A percentile compares a stretch with the other conserved stretches of the same genome.
Evolutionary conservation across 2,888 invertebrate genomes (phyloP).

Genomic region (Thereva nobilitata): DNA sequence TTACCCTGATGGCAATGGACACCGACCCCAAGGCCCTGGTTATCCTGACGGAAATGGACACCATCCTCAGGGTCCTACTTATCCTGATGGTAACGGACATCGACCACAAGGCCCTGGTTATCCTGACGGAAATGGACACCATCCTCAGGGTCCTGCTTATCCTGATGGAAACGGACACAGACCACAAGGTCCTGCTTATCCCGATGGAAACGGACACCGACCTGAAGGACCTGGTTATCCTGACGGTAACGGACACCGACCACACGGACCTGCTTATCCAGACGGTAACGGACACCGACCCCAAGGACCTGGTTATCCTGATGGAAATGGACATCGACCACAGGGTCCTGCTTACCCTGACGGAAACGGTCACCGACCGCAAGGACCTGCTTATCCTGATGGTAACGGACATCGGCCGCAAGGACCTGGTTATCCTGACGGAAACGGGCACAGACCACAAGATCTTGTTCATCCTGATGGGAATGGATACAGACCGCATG

Average conservation of each 20-base stretch:
- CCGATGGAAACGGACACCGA: conserved; percentile 19
- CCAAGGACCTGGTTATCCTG: not conserved
- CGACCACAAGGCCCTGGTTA: not conserved
- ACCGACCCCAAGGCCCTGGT: not conserved
- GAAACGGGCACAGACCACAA: not conserved
- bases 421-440: not conserved
- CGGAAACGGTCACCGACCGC: too few species aligned
- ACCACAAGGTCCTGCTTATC: not conserved
- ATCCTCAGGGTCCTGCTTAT: too few species aligned
- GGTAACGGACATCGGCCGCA: not conserved
- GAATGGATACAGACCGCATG: too few species aligned
- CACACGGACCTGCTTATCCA: not conserved
- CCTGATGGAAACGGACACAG: too few species aligned
- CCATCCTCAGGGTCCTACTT: not conserved
- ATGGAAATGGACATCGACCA: not conserved
- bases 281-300: not conserved
- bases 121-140: not conserved
- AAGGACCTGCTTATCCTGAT: not conserved
- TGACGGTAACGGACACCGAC: not conserved
- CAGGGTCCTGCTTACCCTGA: too few species aligned
- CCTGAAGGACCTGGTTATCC: not conserved
- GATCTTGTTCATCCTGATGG: too few species aligned
- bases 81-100: not conserved
- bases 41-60: not conserved
- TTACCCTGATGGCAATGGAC: not conserved